A percentile compares a stretch with the other conserved stretches of the same genome.
These are phyloP conservation scores for Hydrozoanthus tunicans DNA, from an alignment of 64 coral and sea anemone genomes.

Conservation along the genomic window DNA sequence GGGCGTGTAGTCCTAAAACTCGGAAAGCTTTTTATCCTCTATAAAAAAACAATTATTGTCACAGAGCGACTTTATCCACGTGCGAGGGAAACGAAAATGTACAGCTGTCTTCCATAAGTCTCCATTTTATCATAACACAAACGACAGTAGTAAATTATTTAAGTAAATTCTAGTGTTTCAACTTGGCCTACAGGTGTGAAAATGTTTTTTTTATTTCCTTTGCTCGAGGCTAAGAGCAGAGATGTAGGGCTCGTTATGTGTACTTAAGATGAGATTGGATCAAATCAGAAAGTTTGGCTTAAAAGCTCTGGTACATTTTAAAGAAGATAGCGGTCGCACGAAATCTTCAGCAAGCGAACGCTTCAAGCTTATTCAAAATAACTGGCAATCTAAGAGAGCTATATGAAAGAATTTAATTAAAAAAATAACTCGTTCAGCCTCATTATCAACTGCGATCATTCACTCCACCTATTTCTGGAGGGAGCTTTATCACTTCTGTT, in stretches of 20 bases:
- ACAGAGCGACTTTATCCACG: background rate
- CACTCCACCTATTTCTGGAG: conserved; percentile 24
- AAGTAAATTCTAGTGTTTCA: conserved; percentile 7
- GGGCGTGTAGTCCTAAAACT: background rate
- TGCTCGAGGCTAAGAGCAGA: conserved; percentile 31
- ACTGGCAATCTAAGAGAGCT: conserved; percentile 18
- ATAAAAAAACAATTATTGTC: background rate
- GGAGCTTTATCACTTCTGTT: conserved; percentile 11
- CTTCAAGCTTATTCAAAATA: background rate
- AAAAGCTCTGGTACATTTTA: background rate
- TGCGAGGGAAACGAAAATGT: background rate
- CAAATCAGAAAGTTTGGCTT: background rate
- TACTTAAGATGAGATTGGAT: background rate
- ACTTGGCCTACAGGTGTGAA: background rate
- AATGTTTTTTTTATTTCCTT: conserved; percentile 43
- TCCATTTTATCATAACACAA: background rate
- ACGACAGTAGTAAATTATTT: conserved; percentile 7
- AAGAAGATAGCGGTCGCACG: background rate
- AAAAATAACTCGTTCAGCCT: conserved; percentile 15
- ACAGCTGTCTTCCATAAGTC: background rate
- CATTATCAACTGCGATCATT: conserved; percentile 13
- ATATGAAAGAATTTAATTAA: conserved; percentile 49
- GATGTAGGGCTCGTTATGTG: background rate
- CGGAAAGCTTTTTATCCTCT: background rate
- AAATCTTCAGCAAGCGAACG: conserved; percentile 21